Evolutionary conservation across 2,797 vertebrate species (phyloP), one percentile per base, ranked within the genome.

Genomic region (Halcyon leucocephala): DNA sequence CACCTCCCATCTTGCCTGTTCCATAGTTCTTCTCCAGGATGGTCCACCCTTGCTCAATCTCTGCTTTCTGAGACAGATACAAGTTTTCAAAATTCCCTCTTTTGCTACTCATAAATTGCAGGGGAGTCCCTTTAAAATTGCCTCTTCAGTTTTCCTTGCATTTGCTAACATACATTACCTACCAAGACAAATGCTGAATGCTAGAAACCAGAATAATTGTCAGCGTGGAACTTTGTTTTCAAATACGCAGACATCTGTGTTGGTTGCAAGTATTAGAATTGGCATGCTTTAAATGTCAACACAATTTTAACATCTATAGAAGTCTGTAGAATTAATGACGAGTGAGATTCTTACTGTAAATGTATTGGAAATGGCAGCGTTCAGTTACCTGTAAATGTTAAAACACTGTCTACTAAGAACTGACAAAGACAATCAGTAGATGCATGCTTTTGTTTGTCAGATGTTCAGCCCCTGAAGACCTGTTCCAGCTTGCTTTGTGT

Each of bases 341-440:
- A 94, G 89, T 66, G 82, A 84, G 77, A 73, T 61, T 86, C 66
- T 83, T 92, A 46, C 70, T 82, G 78, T 84, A 89, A 96, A 85
- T 92, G 33, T 95, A 95, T 91, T 91, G 81, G 93, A 97, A 97
- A 93, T 95, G 94, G 96, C 97, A 97, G 94, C 5, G 0, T 89
- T 97, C 92, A 88, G 89, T 95, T 97, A 97, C 95, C 93, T 97
- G 94, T 96, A 97, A 97, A 95, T 92, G 95, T 92, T 97, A 97
- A 96, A 96, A 89, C 92, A 72, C 70, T 92, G 93, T 94, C 90
- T 89, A 60, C 90, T 86, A 92, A 91, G 92, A 97, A 70, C 94
- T 97, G 96, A 95, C 97, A 97, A 90, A 97, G 94, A 74, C 89
- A 74, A 96, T 97, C 96, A 96, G 90, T 9, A 92, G 89, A 94